Percentiles rank a stretch among this genome's conserved stretches.
These are phyloP conservation scores for Psittacula echo DNA, from an alignment of 2,797 vertebrate genomes.

Conservation along the genomic window DNA sequence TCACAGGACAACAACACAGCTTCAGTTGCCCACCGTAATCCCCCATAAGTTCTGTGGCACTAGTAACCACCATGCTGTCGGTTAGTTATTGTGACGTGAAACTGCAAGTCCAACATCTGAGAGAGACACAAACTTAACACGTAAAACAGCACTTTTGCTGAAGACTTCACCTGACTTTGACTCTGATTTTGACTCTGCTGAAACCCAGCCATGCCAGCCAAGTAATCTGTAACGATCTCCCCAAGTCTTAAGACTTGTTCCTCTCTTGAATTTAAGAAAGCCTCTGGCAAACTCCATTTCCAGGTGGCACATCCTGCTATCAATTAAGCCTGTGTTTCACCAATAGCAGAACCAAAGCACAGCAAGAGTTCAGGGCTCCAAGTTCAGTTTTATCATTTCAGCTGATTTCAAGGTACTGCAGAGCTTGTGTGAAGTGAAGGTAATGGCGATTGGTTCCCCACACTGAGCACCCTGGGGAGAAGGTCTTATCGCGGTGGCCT, in stretches of 20 bases:
- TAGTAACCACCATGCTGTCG: not conserved
- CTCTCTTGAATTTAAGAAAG: not conserved
- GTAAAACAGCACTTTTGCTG: not conserved
- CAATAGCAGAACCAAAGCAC: not conserved
- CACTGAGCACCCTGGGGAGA: not conserved
- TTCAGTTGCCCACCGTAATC: not conserved
- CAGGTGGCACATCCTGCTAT: not conserved
- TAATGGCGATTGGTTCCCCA: not conserved
- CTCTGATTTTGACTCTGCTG: not conserved
- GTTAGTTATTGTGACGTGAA: not conserved
- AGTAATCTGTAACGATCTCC: not conserved
- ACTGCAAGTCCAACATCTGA: not conserved
- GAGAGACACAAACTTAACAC: not conserved
- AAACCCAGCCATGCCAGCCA: not conserved
- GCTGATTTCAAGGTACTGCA: not conserved
- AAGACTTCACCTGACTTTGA: not conserved
- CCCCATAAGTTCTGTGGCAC: not conserved
- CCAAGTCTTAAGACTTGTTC: not conserved
- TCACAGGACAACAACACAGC: not conserved
- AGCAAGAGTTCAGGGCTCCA: not conserved
- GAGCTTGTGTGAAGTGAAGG: not conserved
- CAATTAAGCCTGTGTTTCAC: not conserved
- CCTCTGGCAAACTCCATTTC: not conserved
- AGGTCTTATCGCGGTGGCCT: fast-evolving
- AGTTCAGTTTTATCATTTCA: not conserved